These are phyloP conservation scores for Choreutis nemorana DNA, from an alignment of 2,888 invertebrate genomes.

Conservation along the genomic window DNA sequence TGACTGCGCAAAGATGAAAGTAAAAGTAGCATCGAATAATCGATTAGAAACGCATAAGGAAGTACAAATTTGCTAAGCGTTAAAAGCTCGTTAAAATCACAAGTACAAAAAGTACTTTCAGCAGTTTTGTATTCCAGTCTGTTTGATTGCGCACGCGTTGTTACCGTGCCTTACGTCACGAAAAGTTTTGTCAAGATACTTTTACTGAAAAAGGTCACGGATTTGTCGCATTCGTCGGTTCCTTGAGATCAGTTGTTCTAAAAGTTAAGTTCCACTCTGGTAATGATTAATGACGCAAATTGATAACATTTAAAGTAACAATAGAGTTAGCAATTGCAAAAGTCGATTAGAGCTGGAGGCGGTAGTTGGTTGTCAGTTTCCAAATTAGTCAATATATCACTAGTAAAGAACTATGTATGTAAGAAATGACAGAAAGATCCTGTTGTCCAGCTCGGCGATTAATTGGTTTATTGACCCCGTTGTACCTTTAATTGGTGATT, in stretches of 20 bases:
- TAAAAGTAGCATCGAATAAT: constrained; percentile 8
- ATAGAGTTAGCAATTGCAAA: constrained; percentile 11
- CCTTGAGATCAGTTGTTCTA: no score
- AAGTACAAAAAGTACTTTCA: no score
- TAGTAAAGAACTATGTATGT: constrained; percentile 19
- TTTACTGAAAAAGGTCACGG: constrained; percentile 20
- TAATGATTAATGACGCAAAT: no score
- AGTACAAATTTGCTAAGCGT: constrained; percentile 5
- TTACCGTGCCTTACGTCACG: constrained; percentile 12
- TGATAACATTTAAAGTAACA: no score
- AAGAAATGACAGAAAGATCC: constrained; percentile 24
- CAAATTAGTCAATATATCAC: constrained; percentile 13
- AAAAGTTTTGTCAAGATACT: constrained; percentile 13
- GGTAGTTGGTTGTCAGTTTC: constrained; percentile 12
- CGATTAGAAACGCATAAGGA: constrained; percentile 9
- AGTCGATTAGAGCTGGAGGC: constrained; percentile 10
- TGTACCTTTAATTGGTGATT: constrained; percentile 25
- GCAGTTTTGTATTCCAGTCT: no score
- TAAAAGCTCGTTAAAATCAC: no score
- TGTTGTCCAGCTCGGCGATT: constrained; percentile 28
- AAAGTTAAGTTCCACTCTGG: constrained; percentile 7
- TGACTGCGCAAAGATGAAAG: no score
- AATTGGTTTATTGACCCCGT: constrained; percentile 31
- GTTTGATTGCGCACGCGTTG: no score
- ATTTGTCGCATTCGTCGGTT: constrained; percentile 13